phyloP scores from a whole-genome alignment of 2,797 vertebrate species.

The Chromobotia macracanthus region DNA sequence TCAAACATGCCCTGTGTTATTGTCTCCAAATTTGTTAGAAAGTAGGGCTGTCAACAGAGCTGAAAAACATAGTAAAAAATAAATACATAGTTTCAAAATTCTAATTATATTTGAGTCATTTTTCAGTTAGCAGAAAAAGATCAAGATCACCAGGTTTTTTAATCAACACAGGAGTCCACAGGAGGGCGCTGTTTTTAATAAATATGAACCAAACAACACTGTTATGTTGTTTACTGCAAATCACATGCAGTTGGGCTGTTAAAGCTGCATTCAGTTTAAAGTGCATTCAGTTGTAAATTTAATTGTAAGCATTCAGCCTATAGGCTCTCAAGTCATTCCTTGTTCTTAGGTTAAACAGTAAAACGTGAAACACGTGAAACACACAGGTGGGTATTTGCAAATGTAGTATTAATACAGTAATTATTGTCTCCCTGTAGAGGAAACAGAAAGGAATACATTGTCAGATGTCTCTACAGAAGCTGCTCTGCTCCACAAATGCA shows the following conservation, averaged over 20 bases:
- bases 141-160: background rate
- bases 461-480: slow-evolving; percentile 45
- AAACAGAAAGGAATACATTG: slow-evolving; percentile 31
- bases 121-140: background rate
- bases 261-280: background rate
- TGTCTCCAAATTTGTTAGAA: no score
- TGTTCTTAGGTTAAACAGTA: background rate
- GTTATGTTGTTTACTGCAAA: background rate
- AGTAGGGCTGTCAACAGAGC: no score
- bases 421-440: slow-evolving; percentile 35
- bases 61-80: no score
- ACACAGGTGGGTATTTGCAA: background rate
- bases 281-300: background rate
- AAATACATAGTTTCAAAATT: no score
- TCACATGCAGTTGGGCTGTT: background rate
- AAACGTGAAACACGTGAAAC: background rate
- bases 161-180: background rate
- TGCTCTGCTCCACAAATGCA: slow-evolving; percentile 13
- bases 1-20: no score
- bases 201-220: background rate
- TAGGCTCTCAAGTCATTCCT: background rate
- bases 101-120: no score
- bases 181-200: background rate
- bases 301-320: background rate
- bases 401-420: slow-evolving; percentile 54